A percentile compares a stretch with the other conserved stretches of the same genome.
These are phyloP conservation scores for Toxostoma redivivum DNA, from an alignment of 2,113 vertebrate species.

Conservation along the genomic window DNA sequence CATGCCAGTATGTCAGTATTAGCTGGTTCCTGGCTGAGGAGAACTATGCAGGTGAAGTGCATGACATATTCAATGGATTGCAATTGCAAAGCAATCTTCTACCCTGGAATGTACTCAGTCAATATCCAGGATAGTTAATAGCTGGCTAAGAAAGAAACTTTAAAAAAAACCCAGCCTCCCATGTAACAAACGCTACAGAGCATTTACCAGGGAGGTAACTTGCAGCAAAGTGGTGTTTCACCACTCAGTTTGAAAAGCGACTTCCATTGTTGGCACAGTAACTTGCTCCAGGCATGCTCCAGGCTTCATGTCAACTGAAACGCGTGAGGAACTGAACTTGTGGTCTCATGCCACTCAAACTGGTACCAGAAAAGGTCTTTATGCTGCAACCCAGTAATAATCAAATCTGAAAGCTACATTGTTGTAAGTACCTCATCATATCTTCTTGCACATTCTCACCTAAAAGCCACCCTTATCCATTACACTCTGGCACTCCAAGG, in stretches of 20 bases:
- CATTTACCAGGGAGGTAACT: background rate
- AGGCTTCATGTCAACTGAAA: slow-evolving; percentile 25
- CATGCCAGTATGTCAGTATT: background rate
- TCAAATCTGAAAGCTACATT: background rate
- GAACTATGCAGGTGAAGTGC: background rate
- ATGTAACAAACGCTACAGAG: background rate
- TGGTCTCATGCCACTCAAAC: background rate
- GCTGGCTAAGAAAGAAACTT: background rate
- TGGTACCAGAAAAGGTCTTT: background rate
- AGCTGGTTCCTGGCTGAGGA: background rate
- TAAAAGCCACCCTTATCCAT: slow-evolving; percentile 19
- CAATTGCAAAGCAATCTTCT: background rate
- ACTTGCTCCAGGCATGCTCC: slow-evolving; percentile 35
- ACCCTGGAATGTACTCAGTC: background rate
- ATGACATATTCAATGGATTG: background rate
- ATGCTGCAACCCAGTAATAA: slow-evolving; percentile 11
- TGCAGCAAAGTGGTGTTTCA: slow-evolving; percentile 40
- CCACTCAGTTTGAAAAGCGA: background rate
- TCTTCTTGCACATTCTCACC: background rate
- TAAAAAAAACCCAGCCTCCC: background rate
- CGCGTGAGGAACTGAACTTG: slow-evolving; percentile 20
- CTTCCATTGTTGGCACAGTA: slow-evolving; percentile 17
- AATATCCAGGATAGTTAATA: background rate
- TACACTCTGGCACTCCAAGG: background rate
- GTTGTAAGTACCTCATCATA: background rate